These are phyloP conservation scores for Nomada fabriciana DNA, from an alignment of 2,888 invertebrate genomes.

Conservation along the genomic window DNA sequence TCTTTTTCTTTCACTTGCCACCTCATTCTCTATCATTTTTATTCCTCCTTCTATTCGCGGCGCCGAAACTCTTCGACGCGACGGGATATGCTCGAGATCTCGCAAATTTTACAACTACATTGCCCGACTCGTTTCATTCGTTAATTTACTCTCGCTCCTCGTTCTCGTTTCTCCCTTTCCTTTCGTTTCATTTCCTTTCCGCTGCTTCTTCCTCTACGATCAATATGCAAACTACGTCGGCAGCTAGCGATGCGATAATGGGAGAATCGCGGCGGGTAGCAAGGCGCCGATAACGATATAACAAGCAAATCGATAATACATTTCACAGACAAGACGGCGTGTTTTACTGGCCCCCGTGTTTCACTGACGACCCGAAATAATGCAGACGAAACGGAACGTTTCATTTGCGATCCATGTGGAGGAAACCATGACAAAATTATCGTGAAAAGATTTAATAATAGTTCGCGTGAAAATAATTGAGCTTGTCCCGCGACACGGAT, in stretches of 20 bases:
- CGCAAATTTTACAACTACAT: not conserved
- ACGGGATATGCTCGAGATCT: constrained; percentile 21
- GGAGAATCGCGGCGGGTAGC: constrained; percentile 32
- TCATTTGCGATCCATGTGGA: not conserved
- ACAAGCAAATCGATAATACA: constrained; percentile 47
- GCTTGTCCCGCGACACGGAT: not conserved
- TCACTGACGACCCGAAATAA: constrained; percentile 11
- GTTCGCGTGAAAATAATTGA: not conserved
- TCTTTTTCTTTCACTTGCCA: not conserved
- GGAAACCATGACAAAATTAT: constrained; percentile 24
- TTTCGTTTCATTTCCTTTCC: not conserved
- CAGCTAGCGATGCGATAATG: constrained; percentile 44
- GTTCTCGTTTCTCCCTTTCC: not conserved
- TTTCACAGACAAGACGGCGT: constrained; percentile 33
- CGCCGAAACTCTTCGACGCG: constrained; percentile 9
- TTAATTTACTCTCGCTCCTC: constrained; percentile 1
- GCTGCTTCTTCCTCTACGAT: constrained; percentile 23
- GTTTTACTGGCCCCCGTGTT: constrained; percentile 6
- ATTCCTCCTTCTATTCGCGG: not conserved
- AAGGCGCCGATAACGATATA: constrained; percentile 50
- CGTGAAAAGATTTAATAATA: not conserved
- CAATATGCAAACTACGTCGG: constrained; percentile 50
- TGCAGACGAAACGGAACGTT: constrained; percentile 2
- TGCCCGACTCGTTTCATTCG: too few relatives aligned
- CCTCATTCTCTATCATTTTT: not conserved